Base-by-base conservation (phyloP, 35 echinoderm and acorn worm genomes). In the Heliocidaris tuberculata region DNA sequence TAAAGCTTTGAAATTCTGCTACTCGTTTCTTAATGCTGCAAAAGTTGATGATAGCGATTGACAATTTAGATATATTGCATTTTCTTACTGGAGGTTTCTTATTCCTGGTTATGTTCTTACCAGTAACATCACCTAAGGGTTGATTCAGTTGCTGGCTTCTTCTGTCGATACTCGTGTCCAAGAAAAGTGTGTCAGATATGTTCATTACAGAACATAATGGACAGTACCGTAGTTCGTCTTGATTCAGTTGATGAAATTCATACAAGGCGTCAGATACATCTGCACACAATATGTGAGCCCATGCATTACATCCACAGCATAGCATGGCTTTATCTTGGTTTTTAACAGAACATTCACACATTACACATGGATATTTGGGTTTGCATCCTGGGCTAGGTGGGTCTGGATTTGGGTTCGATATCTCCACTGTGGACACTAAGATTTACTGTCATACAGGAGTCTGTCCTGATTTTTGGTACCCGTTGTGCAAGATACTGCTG, bases 171-270 rank as follows among this genome's bases (percentile, higher is more conserved):
- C 85, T 85, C 15, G 85, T 85, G 85, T 85, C 85, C 85, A 85
- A 85, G 85, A 31, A 85, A 16, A 31, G 85, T 31, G 85, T 50
- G 31, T 47, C 30, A 91, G 88, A 91, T 91, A 91, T 32, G 17
- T 91, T 21, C 88, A 91, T 47, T 91, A 49, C 4, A 91, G 31
- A 21, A 50, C 21, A 47, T 49, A 47, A 9, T 93, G 91, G 91
- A 29, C 91, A 93, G 49, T 93, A 93, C 91, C 91, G 50, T n/a
- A 59, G 91, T 93, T 93, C 91, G 2, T 93, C 91, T 93, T 48
- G 91, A 13, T 93, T 27, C 17, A 42, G 88, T 93, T 93, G 91
- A 30, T 93, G 91, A 52, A 49, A 93, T 93, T 93, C 91, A 93
- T 93, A 93, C 21, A 29, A 93, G 15, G 50, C 6, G 50, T 93